These are phyloP conservation scores for Acrobasis consociella DNA, from an alignment of 2,888 invertebrate species.

Conservation along the genomic window DNA sequence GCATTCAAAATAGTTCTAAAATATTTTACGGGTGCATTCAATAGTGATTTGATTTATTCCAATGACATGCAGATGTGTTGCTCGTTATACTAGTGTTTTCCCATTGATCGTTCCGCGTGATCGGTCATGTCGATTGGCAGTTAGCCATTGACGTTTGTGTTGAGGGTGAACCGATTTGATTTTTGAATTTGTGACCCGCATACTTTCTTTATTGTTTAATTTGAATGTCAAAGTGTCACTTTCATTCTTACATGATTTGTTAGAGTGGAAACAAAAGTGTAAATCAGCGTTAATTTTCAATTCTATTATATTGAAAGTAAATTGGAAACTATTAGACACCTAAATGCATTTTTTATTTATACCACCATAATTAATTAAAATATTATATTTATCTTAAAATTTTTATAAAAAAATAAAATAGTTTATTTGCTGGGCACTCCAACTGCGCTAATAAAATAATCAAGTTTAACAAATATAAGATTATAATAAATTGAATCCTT, in stretches of 20 bases:
- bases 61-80: constrained; percentile 80
- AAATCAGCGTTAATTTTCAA: background rate
- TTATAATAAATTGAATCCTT: background rate
- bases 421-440: background rate
- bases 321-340: background rate
- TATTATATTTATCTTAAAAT: too few relatives aligned
- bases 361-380: too few relatives aligned
- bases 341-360: background rate
- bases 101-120: constrained; percentile 77
- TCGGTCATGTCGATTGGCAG: constrained; percentile 78
- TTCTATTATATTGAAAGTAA: background rate
- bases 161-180: constrained; percentile 45
- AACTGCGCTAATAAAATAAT: background rate
- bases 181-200: constrained; percentile 37
- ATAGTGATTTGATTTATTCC: constrained; percentile 82
- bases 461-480: background rate
- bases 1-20: constrained; percentile 80
- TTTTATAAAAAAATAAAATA: too few relatives aligned
- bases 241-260: constrained; percentile 18
- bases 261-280: constrained; percentile 24
- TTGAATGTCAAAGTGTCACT: constrained; percentile 20
- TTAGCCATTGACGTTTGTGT: constrained; percentile 60
- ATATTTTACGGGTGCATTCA: constrained; percentile 81
- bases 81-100: constrained; percentile 81
- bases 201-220: constrained; percentile 25